phyloP scores from a whole-genome alignment of 2,113 vertebrate species.

The Passer montanus region DNA sequence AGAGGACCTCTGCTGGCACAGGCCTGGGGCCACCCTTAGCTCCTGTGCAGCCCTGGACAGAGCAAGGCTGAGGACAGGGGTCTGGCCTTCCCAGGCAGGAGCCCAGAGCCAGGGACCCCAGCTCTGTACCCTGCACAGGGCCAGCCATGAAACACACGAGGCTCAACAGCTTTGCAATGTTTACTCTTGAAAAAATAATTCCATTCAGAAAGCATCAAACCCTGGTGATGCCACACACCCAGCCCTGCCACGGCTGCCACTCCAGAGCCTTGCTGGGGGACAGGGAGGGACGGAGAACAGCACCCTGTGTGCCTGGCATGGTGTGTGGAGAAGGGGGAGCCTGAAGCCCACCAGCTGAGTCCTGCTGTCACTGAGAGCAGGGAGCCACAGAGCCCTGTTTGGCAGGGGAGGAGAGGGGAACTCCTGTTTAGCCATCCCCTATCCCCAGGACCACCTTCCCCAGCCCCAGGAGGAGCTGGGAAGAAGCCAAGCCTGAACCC shows the following conservation, averaged over 20 bases:
- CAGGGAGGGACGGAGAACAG: fast-evolving
- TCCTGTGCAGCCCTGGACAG: neutral
- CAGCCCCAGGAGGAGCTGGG: neutral
- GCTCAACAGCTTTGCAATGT: constrained; percentile 47
- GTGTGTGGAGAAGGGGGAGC: neutral
- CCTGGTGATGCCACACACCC: neutral
- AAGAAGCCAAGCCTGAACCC: neutral
- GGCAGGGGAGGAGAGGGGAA: neutral
- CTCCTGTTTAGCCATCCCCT: neutral
- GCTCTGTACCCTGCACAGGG: fast-evolving
- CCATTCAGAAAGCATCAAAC: neutral
- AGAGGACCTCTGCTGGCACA: constrained; percentile 42
- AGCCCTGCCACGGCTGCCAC: neutral
- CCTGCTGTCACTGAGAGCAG: neutral
- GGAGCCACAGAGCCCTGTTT: neutral
- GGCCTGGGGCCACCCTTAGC: neutral
- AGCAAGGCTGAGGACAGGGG: neutral
- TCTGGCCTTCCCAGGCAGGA: neutral
- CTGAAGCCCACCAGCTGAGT: neutral
- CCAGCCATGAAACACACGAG: neutral
- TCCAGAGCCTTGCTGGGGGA: neutral
- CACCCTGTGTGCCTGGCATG: fast-evolving
- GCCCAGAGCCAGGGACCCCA: neutral
- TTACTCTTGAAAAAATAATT: constrained; percentile 68
- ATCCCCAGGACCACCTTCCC: neutral